Conservation (phyloP, 2,888 invertebrate species). For the Quadriops clusia region DNA sequence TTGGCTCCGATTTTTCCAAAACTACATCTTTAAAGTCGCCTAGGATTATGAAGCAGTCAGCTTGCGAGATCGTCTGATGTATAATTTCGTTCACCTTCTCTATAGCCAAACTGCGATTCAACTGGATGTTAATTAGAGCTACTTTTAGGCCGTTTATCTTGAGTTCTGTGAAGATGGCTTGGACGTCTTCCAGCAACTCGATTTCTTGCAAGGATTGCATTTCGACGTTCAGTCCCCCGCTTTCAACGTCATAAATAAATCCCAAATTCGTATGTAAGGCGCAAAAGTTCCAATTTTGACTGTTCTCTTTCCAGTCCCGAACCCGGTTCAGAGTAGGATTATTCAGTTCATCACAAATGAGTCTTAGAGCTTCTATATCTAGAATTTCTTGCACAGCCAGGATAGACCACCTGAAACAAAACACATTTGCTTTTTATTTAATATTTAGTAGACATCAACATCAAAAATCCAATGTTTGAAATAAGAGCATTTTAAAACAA, state of each 20-base stretch:
- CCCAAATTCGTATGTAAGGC: conserved; percentile 34
- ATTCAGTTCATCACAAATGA: conserved; percentile 60
- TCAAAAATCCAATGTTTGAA: too few relatives aligned
- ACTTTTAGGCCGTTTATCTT: conserved; percentile 10
- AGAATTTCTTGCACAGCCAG: conserved; percentile 63
- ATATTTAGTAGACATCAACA: too few relatives aligned
- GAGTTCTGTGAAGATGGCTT: conserved; percentile 10
- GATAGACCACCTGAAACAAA: conserved; percentile 50
- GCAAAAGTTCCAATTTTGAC: conserved; percentile 54
- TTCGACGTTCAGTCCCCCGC: conserved; percentile 20
- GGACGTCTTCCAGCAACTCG: conserved; percentile 12
- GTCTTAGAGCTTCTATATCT: conserved; percentile 52
- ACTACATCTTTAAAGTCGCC: conserved; percentile 13
- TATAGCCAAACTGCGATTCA: too few relatives aligned
- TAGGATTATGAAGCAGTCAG: conserved; percentile 8
- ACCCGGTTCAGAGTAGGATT: conserved; percentile 49
- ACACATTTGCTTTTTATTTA: neutral
- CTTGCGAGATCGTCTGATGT: too few relatives aligned
- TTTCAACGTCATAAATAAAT: conserved; percentile 36
- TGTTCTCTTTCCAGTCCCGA: conserved; percentile 51
- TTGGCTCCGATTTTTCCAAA: too few relatives aligned
- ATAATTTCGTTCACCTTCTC: too few relatives aligned
- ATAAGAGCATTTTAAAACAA: too few relatives aligned
- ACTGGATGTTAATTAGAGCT: too few relatives aligned
- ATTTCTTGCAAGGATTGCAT: conserved; percentile 1